Percentiles rank a stretch among this genome's conserved stretches.
Evolutionary conservation across 2,888 invertebrate genomes (phyloP).

Genomic region (Diarsia dahlii): DNA sequence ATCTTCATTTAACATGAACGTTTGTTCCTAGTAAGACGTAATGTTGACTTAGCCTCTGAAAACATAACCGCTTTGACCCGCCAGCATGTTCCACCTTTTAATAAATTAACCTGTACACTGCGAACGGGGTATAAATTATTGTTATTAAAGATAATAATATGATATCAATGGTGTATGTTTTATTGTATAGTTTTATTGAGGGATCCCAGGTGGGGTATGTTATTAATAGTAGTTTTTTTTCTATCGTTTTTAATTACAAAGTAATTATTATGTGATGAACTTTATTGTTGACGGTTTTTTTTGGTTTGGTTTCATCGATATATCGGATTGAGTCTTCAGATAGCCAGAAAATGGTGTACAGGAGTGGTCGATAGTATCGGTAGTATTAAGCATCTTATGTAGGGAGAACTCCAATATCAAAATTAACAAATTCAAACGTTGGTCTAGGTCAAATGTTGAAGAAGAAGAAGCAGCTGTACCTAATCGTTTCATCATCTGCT

Average conservation of each 20-base stretch:
- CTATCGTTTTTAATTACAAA: conserved; percentile 2
- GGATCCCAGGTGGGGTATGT: neutral
- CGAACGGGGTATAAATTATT: conserved; percentile 34
- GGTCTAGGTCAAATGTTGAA: no score
- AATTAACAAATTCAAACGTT: no score
- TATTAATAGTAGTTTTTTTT: conserved; percentile 12
- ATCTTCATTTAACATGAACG: conserved; percentile 13
- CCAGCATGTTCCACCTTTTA: conserved; percentile 29
- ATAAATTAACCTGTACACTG: conserved; percentile 48
- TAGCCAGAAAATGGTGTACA: no score
- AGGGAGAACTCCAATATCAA: no score
- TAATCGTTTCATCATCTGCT: no score
- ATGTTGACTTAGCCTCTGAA: conserved; percentile 45
- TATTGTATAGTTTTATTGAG: conserved; percentile 27
- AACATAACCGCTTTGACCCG: conserved; percentile 26
- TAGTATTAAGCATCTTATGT: no score
- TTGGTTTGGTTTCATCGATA: neutral
- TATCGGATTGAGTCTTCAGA: no score
- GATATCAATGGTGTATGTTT: conserved; percentile 26
- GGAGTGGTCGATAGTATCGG: no score
- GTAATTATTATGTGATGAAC: neutral
- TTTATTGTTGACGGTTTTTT: neutral
- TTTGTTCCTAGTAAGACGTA: conserved; percentile 4
- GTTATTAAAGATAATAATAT: conserved; percentile 44
- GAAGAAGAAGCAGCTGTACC: no score